Percentiles rank a stretch among this genome's conserved stretches.
Evolutionary conservation across 2,113 vertebrate genomes (phyloP).

Genomic region (Hippocampus comes): DNA sequence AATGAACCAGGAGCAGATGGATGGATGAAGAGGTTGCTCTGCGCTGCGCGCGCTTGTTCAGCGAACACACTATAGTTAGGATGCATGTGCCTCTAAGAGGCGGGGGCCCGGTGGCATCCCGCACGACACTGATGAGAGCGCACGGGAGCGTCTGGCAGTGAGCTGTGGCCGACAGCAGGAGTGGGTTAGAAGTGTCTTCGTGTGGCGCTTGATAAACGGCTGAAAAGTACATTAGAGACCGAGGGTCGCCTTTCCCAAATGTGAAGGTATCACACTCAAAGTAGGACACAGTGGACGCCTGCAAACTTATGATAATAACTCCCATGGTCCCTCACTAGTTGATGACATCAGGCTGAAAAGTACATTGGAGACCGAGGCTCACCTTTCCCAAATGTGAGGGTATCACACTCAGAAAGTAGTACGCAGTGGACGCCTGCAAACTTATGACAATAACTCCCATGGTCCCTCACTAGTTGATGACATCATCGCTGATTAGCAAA

Average conservation of each 20-base stretch:
- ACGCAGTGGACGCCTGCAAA: no score
- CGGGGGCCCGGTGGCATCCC: no score
- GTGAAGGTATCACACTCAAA: slow-evolving; percentile 7
- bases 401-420: no score
- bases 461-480: no score
- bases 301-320: no score
- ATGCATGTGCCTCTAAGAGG: not conserved
- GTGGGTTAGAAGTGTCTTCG: not conserved
- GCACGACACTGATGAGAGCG: not conserved
- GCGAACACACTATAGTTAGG: not conserved
- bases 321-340: no score
- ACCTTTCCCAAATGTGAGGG: slow-evolving; percentile 44
- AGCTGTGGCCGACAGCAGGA: not conserved
- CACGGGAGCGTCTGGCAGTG: not conserved
- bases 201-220: not conserved
- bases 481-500: no score
- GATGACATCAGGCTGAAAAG: not conserved
- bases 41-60: not conserved
- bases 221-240: not conserved
- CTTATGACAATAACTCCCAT: no score
- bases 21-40: slow-evolving; percentile 14
- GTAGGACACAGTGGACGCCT: no score
- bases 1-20: not conserved
- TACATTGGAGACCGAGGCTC: not conserved
- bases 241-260: slow-evolving; percentile 37